Evolutionary conservation across 1,140 invertebrate species (phyloP), one percentile per base, ranked within the genome.

Genomic region (Pararge aegeria): DNA sequence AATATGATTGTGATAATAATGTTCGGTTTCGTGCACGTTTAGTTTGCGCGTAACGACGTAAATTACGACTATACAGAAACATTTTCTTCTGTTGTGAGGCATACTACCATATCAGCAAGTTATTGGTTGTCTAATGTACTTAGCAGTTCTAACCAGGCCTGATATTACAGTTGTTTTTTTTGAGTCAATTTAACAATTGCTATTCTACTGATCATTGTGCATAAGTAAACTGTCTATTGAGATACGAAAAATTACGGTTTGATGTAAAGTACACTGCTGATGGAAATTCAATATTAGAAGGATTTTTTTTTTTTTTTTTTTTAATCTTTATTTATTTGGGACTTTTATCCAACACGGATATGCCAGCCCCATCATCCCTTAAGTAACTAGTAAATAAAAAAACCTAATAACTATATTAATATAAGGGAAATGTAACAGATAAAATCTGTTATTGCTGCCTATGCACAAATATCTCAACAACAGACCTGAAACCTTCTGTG

Each of bases 181-280:
- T 66, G 13, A 66, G 58, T 24, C 64, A 66, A 27, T 66, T 61
- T 54, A 58, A 61, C 44, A 66, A 66, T 46, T 62, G 54, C 58
- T 38, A 24, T 24, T 48, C 40, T 53, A 27, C 52, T 16, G 24
- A 21, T 12, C 62, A 60, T 37, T 60, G 53, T 34, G n/a, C 12
- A 16, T 48, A 64, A 46, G 44, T 27, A 4, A 59, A 59, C 30
- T 13, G 56, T 9, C 10, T 64, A 29, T 49, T 64, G 15, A 64
- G 21, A 54, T 64, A 64, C 61, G 16, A 64, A 42, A 40, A 4
- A 30, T 13, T 64, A 27, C 46, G 27, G 55, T 37, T 38, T 64
- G 27, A 55, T n/a, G n/a, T n/a, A n/a, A n/a, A 50, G 50, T 63
- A 57, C 57, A 34, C n/a, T 51, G 38, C 24, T 29, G 10, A 18